phyloP scores from a whole-genome alignment of 2,113 vertebrate genomes.

The Passer montanus region DNA sequence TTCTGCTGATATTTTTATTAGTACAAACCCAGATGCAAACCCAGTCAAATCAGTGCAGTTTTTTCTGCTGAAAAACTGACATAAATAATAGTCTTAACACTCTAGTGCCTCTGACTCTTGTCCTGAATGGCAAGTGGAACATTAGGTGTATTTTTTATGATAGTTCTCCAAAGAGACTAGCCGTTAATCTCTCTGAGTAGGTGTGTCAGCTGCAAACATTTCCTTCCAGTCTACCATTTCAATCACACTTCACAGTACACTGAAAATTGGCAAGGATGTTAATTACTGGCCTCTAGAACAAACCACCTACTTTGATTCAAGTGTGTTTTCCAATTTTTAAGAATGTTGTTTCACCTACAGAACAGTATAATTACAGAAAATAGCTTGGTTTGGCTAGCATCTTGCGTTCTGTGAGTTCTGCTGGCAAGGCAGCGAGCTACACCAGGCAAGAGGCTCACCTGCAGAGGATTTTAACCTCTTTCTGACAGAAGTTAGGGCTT shows the following conservation, averaged over 20 bases:
- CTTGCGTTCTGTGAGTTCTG: conserved; percentile 46
- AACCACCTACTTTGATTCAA: conserved; percentile 71
- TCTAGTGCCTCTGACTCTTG: conserved; percentile 48
- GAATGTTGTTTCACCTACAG: conserved; percentile 67
- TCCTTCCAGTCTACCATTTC: conserved; percentile 74
- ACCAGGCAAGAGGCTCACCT: conserved; percentile 27
- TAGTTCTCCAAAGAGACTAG: conserved; percentile 64
- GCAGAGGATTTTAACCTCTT: conserved; percentile 58
- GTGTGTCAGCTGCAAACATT: conserved; percentile 73
- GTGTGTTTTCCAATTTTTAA: conserved; percentile 62
- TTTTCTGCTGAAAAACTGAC: conserved; percentile 10
- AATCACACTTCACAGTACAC: conserved; percentile 75
- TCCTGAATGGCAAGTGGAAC: conserved; percentile 55
- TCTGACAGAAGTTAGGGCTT: conserved; percentile 28
- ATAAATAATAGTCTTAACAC: conserved; percentile 20
- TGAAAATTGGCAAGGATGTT: conserved; percentile 75
- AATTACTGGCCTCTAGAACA: conserved; percentile 73
- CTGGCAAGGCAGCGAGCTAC: conserved; percentile 34
- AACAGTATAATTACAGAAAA: conserved; percentile 72
- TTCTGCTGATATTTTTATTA: conserved; percentile 10
- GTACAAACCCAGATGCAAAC: background rate
- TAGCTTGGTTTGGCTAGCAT: conserved; percentile 67
- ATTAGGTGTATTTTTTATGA: conserved; percentile 62
- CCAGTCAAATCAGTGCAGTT: background rate
- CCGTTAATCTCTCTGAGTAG: conserved; percentile 69